Conservation (phyloP, 2,888 invertebrate genomes). For the Pogonocherus hispidulus region DNA sequence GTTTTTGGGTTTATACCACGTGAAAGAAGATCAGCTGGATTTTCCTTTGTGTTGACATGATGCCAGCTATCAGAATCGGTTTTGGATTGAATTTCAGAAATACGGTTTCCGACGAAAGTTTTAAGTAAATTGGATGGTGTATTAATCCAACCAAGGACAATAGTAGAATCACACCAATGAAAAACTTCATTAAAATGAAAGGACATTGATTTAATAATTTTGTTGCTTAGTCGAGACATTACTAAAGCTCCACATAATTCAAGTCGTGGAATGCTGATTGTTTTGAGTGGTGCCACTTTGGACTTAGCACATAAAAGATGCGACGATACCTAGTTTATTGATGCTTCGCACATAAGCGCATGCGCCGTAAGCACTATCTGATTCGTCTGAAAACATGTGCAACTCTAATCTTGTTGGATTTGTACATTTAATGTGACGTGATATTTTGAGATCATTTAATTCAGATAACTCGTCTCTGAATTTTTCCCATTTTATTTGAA, state of each 20-base stretch:
- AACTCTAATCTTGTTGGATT: not conserved
- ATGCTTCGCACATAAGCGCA: not conserved
- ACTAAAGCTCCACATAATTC: not conserved
- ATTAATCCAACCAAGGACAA: conserved; percentile 24
- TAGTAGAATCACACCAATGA: conserved; percentile 29
- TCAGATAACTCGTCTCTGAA: not conserved
- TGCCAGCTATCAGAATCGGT: conserved; percentile 11
- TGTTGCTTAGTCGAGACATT: not conserved
- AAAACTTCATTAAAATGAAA: not conserved
- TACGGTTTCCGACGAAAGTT: conserved; percentile 24
- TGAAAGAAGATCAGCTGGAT: conserved; percentile 14
- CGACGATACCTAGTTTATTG: too few species aligned
- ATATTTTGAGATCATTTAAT: not conserved
- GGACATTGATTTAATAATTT: not conserved
- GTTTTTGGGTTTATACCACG: conserved; percentile 1
- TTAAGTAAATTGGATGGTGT: conserved; percentile 5
- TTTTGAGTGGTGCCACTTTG: not conserved
- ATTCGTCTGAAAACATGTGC: not conserved
- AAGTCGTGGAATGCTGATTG: not conserved
- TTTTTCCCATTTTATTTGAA: not conserved
- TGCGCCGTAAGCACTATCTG: not conserved
- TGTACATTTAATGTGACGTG: not conserved
- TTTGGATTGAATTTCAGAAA: conserved; percentile 16
- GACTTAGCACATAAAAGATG: not conserved
- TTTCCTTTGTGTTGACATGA: conserved; percentile 13